Evolutionary conservation across 2,888 invertebrate genomes (phyloP), one percentile per base, ranked within the genome.

Genomic region (Dyspetes luteomarginatus): DNA sequence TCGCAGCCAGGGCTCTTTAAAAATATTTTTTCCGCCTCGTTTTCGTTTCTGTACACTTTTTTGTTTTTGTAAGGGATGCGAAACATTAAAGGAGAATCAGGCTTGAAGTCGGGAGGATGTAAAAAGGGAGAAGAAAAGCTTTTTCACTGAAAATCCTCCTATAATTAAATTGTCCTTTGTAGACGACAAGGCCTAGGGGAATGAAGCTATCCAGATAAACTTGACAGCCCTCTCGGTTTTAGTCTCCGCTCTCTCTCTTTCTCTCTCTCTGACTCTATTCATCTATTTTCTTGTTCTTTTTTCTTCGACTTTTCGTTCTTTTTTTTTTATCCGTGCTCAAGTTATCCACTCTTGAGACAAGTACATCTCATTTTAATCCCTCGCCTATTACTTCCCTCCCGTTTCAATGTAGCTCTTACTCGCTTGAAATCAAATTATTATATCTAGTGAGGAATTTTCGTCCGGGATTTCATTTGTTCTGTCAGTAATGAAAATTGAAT

Each of bases 101-200:
- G 36, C 9, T 7, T 36, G 55, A n/a, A 22, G 3, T 45, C 22
- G 45, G 24, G 7, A 26, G 24, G 5, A 4, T 43, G 22, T 24
- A 12, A 43, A 64, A 43, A 28, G 45, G 45, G 30, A 45, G 67
- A 67, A 60, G 22, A 64, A 73, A 52, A 19, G 65, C 79, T 77
- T 76, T 64, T 80, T 84, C 85, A 83, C 85, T 83, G 86, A 83
- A 86, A 89, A 88, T 88, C 87, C 85, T 74, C 84, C 85, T 87
- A 88, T 89, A 88, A 89, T 89, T 88, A 89, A 89, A 89, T 89
- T 88, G 88, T 88, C 87, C 82, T 88, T 89, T 87, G 89, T 87
- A 89, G 86, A 86, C 86, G 79, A 84, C 82, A 84, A 82, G 85
- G 86, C 86, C 83, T 86, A 75, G 60, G 85, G 88, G 84, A 87